Conservation (phyloP, 2,113 vertebrate genomes). For the Candoia aspera region DNA sequence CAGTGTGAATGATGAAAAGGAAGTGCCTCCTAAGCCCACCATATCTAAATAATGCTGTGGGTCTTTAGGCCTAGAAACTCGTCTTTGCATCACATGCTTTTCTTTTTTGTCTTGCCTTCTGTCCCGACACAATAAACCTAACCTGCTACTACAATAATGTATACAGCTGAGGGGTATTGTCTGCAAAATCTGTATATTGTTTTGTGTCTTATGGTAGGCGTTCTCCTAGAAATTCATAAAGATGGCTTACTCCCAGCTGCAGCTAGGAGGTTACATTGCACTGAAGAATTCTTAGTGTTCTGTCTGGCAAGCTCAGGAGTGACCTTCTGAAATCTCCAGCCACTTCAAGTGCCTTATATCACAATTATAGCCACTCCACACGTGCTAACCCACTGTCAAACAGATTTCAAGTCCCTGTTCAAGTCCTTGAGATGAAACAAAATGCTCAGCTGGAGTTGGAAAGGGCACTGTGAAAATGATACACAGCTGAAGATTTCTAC, state of each 20-base stretch:
- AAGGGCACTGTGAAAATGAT: neutral
- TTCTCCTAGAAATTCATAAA: neutral
- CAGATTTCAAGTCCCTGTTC: conserved; percentile 3
- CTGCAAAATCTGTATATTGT: neutral
- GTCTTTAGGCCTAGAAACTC: neutral
- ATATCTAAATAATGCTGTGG: neutral
- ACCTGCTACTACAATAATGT: neutral
- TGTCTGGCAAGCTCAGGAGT: neutral
- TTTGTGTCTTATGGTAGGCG: neutral
- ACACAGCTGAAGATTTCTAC: neutral
- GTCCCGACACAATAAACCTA: neutral
- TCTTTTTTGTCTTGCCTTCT: neutral
- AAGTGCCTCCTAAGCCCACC: neutral
- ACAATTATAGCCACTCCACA: conserved; percentile 16
- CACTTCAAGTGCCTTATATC: conserved; percentile 7
- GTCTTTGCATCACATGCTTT: neutral
- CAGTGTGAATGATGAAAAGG: neutral
- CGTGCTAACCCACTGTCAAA: neutral
- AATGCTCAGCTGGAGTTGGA: neutral
- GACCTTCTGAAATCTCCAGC: conserved; percentile 19
- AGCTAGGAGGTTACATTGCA: neutral
- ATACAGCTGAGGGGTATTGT: neutral
- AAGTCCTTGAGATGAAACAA: neutral
- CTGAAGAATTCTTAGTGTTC: neutral
- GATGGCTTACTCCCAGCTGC: neutral